Evolutionary conservation across 2,113 vertebrate species (phyloP).

Genomic region (Nothobranchius furzeri): DNA sequence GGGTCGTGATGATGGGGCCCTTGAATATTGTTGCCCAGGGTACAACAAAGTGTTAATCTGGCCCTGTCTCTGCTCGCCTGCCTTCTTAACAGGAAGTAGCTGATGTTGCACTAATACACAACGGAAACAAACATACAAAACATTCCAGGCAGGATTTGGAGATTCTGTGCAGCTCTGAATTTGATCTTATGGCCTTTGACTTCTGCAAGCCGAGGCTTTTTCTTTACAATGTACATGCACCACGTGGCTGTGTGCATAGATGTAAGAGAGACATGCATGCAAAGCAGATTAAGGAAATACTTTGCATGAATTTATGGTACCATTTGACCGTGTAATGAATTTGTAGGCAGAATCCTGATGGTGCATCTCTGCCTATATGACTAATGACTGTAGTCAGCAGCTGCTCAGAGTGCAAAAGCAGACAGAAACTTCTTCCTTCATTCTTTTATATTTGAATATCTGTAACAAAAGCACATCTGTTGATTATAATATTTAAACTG

Average conservation of each 20-base stretch:
- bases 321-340: conserved; percentile 1
- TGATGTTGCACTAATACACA: conserved; percentile 57
- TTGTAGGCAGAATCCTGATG: not conserved
- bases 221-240: too few relatives aligned
- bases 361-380: not conserved
- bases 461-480: too few relatives aligned
- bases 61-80: conserved; percentile 4
- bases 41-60: too few relatives aligned
- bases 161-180: conserved; percentile 2
- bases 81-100: conserved; percentile 64
- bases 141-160: conserved; percentile 2
- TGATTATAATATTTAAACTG: not conserved
- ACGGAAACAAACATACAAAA: conserved; percentile 7
- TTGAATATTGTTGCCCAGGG: too few relatives aligned
- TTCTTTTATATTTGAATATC: not conserved
- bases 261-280: too few relatives aligned
- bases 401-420: not conserved
- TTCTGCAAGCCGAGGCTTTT: too few relatives aligned
- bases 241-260: too few relatives aligned
- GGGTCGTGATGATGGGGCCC: too few relatives aligned
- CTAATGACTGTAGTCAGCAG: not conserved
- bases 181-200: too few relatives aligned
- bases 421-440: not conserved
- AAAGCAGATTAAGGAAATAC: too few relatives aligned
- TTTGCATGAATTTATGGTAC: not conserved